Evolutionary conservation across 2,888 invertebrate species (phyloP).

Genomic region (Microplitis manilae): DNA sequence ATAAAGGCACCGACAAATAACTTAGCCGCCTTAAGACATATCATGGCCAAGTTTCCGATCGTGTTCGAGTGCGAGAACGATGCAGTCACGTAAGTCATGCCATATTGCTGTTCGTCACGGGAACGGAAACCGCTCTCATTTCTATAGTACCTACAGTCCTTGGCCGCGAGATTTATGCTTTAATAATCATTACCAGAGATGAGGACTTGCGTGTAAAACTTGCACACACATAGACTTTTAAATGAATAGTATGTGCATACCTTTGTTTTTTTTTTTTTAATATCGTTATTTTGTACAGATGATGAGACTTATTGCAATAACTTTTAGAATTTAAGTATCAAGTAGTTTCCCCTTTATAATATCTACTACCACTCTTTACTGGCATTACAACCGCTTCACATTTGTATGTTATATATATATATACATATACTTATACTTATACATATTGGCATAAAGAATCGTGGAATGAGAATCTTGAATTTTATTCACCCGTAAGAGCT

Average conservation of each 20-base stretch:
- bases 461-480: background rate
- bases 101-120: constrained; percentile 38
- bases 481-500: background rate
- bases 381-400: background rate
- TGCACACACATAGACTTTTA: constrained; percentile 28
- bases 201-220: constrained; percentile 39
- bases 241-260: background rate
- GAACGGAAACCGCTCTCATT: constrained; percentile 41
- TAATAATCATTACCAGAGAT: constrained; percentile 43
- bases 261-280: background rate
- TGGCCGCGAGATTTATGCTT: constrained; percentile 44
- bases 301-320: background rate
- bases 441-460: background rate
- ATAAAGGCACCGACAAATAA: constrained; percentile 45
- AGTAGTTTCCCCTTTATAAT: background rate
- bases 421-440: background rate
- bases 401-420: background rate
- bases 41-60: constrained; percentile 44
- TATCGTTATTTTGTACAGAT: background rate
- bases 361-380: background rate
- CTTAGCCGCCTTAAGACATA: constrained; percentile 38
- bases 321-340: background rate
- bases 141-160: constrained; percentile 32
- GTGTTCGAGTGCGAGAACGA: constrained; percentile 39
- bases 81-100: constrained; percentile 42